phyloP scores from a whole-genome alignment of 2,888 invertebrate genomes.

The Pristionchus mayeri region DNA sequence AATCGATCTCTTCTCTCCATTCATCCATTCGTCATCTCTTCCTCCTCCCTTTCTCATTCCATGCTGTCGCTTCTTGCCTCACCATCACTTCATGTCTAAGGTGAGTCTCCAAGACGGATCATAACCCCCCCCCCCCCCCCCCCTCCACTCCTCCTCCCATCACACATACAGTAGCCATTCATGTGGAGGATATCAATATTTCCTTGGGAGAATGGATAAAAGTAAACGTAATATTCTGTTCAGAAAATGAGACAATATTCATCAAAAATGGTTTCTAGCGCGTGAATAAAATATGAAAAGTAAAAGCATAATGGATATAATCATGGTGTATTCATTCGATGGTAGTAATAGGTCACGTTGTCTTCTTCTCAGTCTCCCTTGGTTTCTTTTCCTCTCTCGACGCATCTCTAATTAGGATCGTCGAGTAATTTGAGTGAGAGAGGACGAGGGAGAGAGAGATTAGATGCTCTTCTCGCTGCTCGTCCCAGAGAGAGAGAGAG shows the following conservation, averaged over 20 bases:
- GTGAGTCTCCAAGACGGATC: background rate
- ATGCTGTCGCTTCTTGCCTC: background rate
- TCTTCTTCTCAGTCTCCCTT: background rate
- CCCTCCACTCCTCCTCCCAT: background rate
- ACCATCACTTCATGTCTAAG: slow-evolving; percentile 17
- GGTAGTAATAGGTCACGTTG: background rate
- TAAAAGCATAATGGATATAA: too few relatives aligned
- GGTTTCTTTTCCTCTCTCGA: slow-evolving; percentile 18
- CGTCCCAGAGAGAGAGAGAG: background rate
- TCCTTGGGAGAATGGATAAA: too few relatives aligned
- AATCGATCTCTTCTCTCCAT: slow-evolving; percentile 2
- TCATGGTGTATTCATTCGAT: background rate
- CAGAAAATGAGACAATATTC: too few relatives aligned
- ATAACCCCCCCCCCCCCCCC: too few relatives aligned
- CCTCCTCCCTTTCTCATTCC: slow-evolving; percentile 33
- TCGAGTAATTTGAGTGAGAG: slow-evolving; percentile 43
- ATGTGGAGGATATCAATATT: too few relatives aligned
- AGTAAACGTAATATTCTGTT: too few relatives aligned
- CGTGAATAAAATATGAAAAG: too few relatives aligned
- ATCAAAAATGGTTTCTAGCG: too few relatives aligned
- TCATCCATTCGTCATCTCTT: too few relatives aligned
- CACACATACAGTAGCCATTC: background rate
- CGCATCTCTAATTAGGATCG: slow-evolving; percentile 45
- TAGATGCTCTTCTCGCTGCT: slow-evolving; percentile 14
- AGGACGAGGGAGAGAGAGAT: background rate